Evolutionary conservation across 2,888 invertebrate genomes (phyloP), one percentile per base, ranked within the genome.

Genomic region (Drosophila neutralis): DNA sequence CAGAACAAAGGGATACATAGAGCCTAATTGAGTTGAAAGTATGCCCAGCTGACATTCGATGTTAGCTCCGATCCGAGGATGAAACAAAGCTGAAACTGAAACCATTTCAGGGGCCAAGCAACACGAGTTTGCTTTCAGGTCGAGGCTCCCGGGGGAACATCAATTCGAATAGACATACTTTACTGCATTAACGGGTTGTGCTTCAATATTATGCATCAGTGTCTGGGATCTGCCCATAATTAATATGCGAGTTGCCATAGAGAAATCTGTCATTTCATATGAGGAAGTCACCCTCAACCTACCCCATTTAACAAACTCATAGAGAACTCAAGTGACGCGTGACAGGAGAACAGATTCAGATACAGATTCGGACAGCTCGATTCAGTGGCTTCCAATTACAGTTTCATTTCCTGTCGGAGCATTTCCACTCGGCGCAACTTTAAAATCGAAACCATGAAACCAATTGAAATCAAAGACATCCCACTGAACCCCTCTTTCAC

Each of bases 221-320:
- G 48, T 40, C 48, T 48, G 61, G 38, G 33, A 66, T 59, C 59
- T 45, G 69, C 54, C 68, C 68, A 83, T 84, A 84, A 89, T 90
- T 89, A 90, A 85, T 85, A 82, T 80, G 69, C 64, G 68, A 73
- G 82, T 76, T 71, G 40, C 75, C 89, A 80, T 74, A 63, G 73
- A 69, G 60, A 57, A 79, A 69, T 75, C 68, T 71, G 80, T 80
- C 80, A 75, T 58, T 59, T 40, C 49, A 56, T n/a, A 64, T 38
- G 33, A 29, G 57, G 58, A 45, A 64, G 51, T 49, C 69, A 67
- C 69, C 49, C 72, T 18, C 58, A 51, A 56, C n/a, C 48, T 38
- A 33, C 35, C 31, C 27, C 35, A 38, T 36, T 36, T 62, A 68
- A 62, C 58, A 45, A 77, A 40, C 60, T 42, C 60, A 51, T 42